Conservation (phyloP, 1,140 invertebrate species). For the Drosophila albomicans region DNA sequence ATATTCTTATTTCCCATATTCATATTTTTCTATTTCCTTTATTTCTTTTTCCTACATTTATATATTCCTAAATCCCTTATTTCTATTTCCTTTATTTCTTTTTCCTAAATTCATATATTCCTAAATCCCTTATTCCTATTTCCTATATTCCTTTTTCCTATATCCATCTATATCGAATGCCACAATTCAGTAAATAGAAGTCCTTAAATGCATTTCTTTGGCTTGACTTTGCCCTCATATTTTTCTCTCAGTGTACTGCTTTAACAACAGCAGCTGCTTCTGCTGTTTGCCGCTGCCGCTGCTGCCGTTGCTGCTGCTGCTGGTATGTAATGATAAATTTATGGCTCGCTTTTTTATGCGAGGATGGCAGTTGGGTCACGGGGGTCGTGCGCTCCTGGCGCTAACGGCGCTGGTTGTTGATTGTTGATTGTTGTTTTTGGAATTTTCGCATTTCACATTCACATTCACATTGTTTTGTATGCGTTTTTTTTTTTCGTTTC, state of each 20-base stretch:
- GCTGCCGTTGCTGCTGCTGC: conserved; percentile 18
- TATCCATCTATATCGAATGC: too few species aligned
- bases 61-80: too few species aligned
- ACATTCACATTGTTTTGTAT: conserved; percentile 62
- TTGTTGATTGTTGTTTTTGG: conserved; percentile 68
- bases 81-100: too few species aligned
- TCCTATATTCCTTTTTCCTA: too few species aligned
- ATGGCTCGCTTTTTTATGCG: conserved; percentile 52
- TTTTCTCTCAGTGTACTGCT: not conserved
- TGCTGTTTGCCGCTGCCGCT: conserved; percentile 6
- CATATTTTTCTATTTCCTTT: too few species aligned
- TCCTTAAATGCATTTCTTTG: not conserved
- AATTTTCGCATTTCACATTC: conserved; percentile 61
- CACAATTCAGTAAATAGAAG: not conserved
- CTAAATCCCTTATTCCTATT: too few species aligned
- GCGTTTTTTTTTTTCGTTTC: conserved; percentile 6
- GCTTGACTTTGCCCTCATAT: not conserved
- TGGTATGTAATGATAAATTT: conserved; percentile 70
- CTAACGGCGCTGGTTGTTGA: conserved; percentile 69
- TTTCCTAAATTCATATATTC: too few species aligned
- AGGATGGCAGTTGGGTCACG: not conserved
- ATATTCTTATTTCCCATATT: too few species aligned
- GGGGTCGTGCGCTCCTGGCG: conserved; percentile 42
- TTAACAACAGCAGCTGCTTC: conserved; percentile 2
- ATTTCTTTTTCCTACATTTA: too few species aligned